Percentiles rank a stretch among this genome's conserved stretches.
Evolutionary conservation across 2,113 vertebrate genomes (phyloP).

Genomic region (Amphilophus citrinellus): DNA sequence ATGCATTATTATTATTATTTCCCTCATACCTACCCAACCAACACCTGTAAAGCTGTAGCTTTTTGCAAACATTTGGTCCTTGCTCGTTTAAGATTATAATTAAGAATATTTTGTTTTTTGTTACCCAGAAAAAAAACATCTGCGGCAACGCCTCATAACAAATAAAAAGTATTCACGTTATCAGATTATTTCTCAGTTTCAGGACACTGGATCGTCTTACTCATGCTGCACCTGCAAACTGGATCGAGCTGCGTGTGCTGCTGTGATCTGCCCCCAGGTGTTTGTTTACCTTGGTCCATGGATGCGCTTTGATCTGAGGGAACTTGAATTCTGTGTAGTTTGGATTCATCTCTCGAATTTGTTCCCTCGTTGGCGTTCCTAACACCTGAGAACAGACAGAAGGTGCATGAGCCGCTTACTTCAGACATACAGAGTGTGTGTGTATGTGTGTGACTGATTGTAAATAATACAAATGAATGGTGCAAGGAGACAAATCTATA

Average conservation of each 20-base stretch:
- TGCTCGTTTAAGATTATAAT: not conserved
- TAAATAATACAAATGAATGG: not conserved
- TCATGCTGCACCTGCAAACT: not conserved
- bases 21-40: too few species aligned
- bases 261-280: not conserved
- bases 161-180: not conserved
- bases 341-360: constrained; percentile 99
- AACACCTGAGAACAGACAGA: constrained; percentile 78
- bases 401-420: not conserved
- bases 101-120: not conserved
- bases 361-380: constrained; percentile 96
- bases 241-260: not conserved
- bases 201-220: not conserved
- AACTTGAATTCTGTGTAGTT: constrained; percentile 99
- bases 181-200: not conserved
- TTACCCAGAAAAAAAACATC: not conserved
- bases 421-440: not conserved
- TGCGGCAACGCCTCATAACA: not conserved
- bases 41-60: not conserved
- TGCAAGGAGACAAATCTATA: not conserved
- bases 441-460: fast-evolving
- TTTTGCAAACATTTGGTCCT: too few species aligned
- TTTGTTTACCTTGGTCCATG: constrained; percentile 92
- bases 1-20: too few species aligned
- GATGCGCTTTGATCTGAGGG: constrained; percentile 98